Evolutionary conservation across 2,797 vertebrate species (phyloP).

Genomic region (Betta splendens): DNA sequence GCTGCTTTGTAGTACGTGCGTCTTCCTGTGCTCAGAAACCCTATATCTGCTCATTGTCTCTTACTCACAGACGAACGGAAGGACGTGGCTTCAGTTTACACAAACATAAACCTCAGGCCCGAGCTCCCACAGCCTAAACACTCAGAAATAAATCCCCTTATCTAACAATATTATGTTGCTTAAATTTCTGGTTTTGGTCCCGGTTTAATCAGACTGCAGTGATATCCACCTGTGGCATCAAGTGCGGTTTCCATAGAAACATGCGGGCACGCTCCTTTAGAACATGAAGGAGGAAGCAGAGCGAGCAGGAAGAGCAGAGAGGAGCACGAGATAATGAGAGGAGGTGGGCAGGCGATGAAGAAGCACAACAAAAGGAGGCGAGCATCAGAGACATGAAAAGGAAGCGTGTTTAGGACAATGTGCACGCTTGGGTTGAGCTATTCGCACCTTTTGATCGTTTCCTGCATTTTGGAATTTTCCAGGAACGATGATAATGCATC

Average conservation of each 20-base stretch:
- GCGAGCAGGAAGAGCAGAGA: conserved; percentile 6
- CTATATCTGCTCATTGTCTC: background rate
- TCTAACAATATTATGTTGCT: background rate
- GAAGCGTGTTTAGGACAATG: background rate
- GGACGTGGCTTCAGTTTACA: background rate
- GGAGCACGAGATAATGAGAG: conserved; percentile 33
- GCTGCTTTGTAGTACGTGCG: conserved; percentile 45
- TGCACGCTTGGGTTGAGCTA: background rate
- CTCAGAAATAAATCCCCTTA: background rate
- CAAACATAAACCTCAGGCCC: background rate
- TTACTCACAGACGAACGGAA: background rate
- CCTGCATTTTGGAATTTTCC: conserved; percentile 12
- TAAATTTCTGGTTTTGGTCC: conserved; percentile 19
- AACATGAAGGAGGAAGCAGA: conserved; percentile 38
- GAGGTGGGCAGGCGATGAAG: conserved; percentile 15
- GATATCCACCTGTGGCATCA: conserved; percentile 68
- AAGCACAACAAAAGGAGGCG: conserved; percentile 19
- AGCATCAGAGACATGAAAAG: conserved; percentile 8
- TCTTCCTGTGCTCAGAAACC: conserved; percentile 29
- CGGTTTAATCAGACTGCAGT: conserved; percentile 51
- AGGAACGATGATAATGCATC: conserved; percentile 2
- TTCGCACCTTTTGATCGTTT: conserved; percentile 20
- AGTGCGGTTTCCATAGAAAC: conserved; percentile 79
- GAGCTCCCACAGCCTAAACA: background rate
- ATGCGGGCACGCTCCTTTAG: conserved; percentile 52